Evolutionary conservation across 2,797 vertebrate species (phyloP), one percentile per base, ranked within the genome.

Genomic region (Pantherophis alleghaniensis): DNA sequence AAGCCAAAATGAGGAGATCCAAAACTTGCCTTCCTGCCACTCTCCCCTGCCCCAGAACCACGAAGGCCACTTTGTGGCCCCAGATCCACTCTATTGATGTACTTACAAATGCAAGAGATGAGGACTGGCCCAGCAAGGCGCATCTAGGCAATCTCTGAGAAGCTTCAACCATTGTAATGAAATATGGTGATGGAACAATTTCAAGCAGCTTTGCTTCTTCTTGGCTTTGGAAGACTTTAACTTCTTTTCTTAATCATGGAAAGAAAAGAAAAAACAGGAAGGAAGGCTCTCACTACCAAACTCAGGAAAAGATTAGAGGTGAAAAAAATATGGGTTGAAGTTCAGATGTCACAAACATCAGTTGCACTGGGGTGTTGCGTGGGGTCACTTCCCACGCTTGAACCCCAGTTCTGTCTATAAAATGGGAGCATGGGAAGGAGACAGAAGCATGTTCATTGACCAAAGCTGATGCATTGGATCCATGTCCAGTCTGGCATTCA

Each of bases 81-180:
- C n/a, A 6, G 16, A 28, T 16, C 59, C 7, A 12, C 87, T 79
- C 89, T 32, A 90, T 16, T 55, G 83, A 1, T 56, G 42, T 9
- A 97, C 98, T 98, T 97, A 98, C 98, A 99, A 94, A 95, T 97
- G 98, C 56, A 99, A 98, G 94, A 99, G 96, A 94, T 98, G 98
- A 26, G 98, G 98, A 0, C 98, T 99, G 92, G 98, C 98, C 97
- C 97, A 95, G 94, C 99, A 99, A 6, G 99, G 98, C 88, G 98
- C 98, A 20, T 98, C 98, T 95, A 99, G 96, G 95, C 99, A 99
- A 2, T 97, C 97, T 0, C 98, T 96, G 7, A 99, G 97, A 87
- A 99, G 96, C 93, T 97, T 98, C 92, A 98, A 97, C 98, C 99
- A 99, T 89, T 98, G 97, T 96, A 99, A 97, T 89, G 97, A 96